These are phyloP conservation scores for Pristis pectinata DNA, from an alignment of 2,797 vertebrate species.

Conservation along the genomic window DNA sequence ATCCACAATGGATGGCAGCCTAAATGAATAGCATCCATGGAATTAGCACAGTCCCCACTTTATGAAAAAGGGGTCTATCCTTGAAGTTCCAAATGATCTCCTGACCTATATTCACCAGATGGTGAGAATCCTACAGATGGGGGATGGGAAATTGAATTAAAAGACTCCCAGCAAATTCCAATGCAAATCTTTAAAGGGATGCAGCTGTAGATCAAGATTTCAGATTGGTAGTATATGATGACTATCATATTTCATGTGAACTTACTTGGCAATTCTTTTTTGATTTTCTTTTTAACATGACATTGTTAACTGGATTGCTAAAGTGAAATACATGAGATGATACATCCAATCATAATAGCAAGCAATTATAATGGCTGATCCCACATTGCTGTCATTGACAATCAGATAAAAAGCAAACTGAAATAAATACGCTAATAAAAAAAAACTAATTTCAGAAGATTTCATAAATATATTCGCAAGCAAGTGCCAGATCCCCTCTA, in stretches of 20 bases:
- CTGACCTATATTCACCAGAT: background rate
- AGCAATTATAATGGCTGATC: no score
- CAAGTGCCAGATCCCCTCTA: background rate
- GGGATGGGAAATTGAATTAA: background rate
- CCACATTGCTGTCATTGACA: no score
- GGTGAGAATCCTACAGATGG: background rate
- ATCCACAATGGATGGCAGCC: background rate
- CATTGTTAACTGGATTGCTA: no score
- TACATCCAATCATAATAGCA: no score
- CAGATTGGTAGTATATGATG: background rate
- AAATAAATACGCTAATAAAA: background rate
- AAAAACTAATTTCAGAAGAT: background rate
- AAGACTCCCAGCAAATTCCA: background rate
- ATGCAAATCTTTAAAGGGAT: background rate
- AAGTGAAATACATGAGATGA: no score
- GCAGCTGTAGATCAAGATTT: background rate
- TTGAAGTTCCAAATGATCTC: background rate
- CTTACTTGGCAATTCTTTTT: no score
- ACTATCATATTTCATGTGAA: background rate
- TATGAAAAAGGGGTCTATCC: no score
- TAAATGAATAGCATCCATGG: background rate
- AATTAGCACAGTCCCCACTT: background rate
- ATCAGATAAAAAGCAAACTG: no score
- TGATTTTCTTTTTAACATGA: no score
- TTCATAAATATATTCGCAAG: background rate